A percentile compares a stretch with the other conserved stretches of the same genome.
Conservation (phyloP, 1,140 invertebrate species). For the Drosophila erecta region DNA sequence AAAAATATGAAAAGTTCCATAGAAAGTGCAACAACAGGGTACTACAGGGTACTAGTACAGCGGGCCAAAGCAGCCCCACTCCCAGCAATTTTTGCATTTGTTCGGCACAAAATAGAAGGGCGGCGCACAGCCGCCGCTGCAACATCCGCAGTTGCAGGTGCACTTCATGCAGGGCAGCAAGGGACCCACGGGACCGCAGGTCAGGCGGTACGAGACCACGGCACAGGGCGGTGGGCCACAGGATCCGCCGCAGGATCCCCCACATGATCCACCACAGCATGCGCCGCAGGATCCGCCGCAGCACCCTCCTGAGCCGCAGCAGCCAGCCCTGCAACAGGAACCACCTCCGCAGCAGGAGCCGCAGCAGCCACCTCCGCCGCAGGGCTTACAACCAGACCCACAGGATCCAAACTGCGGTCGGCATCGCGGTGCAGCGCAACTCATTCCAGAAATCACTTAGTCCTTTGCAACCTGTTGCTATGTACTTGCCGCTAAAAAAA, state of each 20-base stretch:
- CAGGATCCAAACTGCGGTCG: slow-evolving; percentile 15
- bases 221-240: slow-evolving; percentile 53
- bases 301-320: slow-evolving; percentile 5
- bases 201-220: slow-evolving; percentile 53
- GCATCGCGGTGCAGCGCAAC: slow-evolving; percentile 13
- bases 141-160: slow-evolving; percentile 24
- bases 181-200: slow-evolving; percentile 55
- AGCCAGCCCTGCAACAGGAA: not conserved
- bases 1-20: slow-evolving; percentile 55
- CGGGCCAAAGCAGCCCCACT: slow-evolving; percentile 66
- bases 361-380: slow-evolving; percentile 14
- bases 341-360: slow-evolving; percentile 9
- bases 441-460: slow-evolving; percentile 20
- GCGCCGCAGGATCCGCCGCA: slow-evolving; percentile 2
- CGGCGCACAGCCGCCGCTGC: slow-evolving; percentile 29
- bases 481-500: slow-evolving; percentile 53
- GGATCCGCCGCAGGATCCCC: slow-evolving; percentile 8
- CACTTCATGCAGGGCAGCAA: slow-evolving; percentile 52
- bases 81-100: slow-evolving; percentile 54
- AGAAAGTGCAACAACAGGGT: slow-evolving; percentile 33
- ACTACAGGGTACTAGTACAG: slow-evolving; percentile 46
- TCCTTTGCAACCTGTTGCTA: slow-evolving; percentile 41
- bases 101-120: slow-evolving; percentile 64
- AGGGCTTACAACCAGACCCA: not conserved
- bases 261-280: slow-evolving; percentile 2